Base-by-base conservation (phyloP, 2,888 invertebrate species). In the Bellardia pandia region DNA sequence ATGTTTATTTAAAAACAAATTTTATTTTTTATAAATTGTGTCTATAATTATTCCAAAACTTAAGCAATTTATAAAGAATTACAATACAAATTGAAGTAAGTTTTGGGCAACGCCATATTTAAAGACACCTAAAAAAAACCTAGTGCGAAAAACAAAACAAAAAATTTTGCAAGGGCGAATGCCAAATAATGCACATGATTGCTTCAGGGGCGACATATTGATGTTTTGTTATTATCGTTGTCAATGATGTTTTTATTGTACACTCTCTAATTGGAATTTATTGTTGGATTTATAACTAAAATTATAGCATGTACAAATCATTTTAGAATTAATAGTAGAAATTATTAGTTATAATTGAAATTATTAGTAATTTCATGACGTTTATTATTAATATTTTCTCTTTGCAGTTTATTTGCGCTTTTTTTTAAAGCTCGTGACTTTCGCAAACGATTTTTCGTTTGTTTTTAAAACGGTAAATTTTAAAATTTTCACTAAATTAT, bases 181-280 rank as follows among this genome's bases (percentile, higher is more conserved):
- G 71, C 64, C 76, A 76, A 80, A 85, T 64, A 75, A 85, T 85
- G 80, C 80, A 85, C 85, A 76, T 85, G 75, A 69, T 85, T 68
- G 37, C 45, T 69, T 85, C 69, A 85, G 48, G 62, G 80, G 62
- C 80, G 64, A 76, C 64, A 85, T 64, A 76, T 69, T 84, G 56
- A 53, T 76, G 69, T 74, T 66, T 78, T 79, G 58, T 51, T 56
- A 16, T 68, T 74, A 14, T 30, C 2, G 40, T 74, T 66, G 72
- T 56, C 45, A 68, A 23, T 42, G 60, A 64, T 82, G 23, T 58
- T 82, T 16, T 45, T 40, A 13, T 77, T 23, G 40, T 45, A 11
- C 23, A 14, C 6, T 53, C 16, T 53, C 62, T 83, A 62, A 83
- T 71, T 83, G 53, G 69, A 76, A 76, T 74, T 5, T 56, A 42